phyloP scores from a whole-genome alignment of 2,797 vertebrate genomes.

The Aphelocoma californica region DNA sequence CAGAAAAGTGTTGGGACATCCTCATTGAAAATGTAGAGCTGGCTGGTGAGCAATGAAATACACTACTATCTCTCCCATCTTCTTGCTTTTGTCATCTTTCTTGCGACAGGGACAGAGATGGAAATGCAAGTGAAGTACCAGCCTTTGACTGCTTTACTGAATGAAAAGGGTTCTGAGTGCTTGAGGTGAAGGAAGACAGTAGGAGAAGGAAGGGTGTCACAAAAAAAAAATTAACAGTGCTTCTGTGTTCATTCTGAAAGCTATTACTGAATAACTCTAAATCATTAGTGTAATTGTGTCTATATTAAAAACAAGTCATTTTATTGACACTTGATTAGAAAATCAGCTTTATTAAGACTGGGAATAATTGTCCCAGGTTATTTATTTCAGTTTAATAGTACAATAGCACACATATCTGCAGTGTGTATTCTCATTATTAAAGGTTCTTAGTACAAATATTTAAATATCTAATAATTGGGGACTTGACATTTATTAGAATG shows the following conservation, averaged over 20 bases:
- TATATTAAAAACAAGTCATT: neutral
- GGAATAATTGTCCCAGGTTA: slow-evolving; percentile 37
- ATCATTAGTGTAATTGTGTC: neutral
- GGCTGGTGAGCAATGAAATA: neutral
- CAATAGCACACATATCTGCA: neutral
- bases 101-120: neutral
- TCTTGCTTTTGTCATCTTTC: neutral
- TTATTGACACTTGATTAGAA: slow-evolving; percentile 19
- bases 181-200: neutral
- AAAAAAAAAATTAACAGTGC: neutral
- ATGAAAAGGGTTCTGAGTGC: neutral
- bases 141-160: neutral
- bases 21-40: neutral
- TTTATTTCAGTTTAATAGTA: slow-evolving; percentile 34
- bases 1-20: no score
- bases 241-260: neutral
- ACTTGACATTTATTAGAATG: slow-evolving; percentile 31
- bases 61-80: neutral
- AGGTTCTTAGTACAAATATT: slow-evolving; percentile 53
- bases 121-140: neutral
- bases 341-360: slow-evolving; percentile 33
- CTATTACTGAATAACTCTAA: neutral
- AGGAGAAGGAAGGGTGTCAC: neutral
- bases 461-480: slow-evolving; percentile 37
- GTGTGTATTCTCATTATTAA: slow-evolving; percentile 23